These are phyloP conservation scores for Scolopax rusticola DNA, from an alignment of 2,797 vertebrate species.

Conservation along the genomic window DNA sequence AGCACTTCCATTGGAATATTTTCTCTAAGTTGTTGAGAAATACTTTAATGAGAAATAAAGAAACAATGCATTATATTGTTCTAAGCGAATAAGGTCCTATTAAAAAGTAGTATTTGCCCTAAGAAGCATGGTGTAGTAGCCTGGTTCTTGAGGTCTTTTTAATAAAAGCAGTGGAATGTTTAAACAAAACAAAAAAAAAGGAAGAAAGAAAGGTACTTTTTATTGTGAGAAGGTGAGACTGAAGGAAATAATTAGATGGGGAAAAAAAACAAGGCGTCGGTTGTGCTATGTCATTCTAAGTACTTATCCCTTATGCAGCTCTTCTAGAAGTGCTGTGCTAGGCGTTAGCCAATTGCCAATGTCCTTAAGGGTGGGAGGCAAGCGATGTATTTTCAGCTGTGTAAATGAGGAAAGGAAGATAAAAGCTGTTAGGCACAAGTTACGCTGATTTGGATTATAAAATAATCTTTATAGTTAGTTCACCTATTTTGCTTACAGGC, in stretches of 20 bases:
- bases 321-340: not conserved
- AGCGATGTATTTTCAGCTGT: not conserved
- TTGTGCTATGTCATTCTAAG: not conserved
- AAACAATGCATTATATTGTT: not conserved
- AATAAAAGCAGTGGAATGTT: not conserved
- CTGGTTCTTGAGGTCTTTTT: not conserved
- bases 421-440: not conserved
- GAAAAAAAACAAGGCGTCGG: not conserved
- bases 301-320: not conserved
- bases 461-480: slow-evolving; percentile 16
- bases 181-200: not conserved
- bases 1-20: not conserved
- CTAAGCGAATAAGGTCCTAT: not conserved
- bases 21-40: not conserved
- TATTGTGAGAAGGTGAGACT: not conserved
- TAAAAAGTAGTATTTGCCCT: not conserved
- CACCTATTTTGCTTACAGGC: not conserved
- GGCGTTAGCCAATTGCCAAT: not conserved
- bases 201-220: not conserved
- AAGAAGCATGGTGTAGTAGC: not conserved
- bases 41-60: not conserved
- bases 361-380: not conserved
- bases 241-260: not conserved
- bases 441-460: not conserved
- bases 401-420: not conserved